phyloP scores from a whole-genome alignment of 2,113 vertebrate species.

The Scytalopus superciliaris region DNA sequence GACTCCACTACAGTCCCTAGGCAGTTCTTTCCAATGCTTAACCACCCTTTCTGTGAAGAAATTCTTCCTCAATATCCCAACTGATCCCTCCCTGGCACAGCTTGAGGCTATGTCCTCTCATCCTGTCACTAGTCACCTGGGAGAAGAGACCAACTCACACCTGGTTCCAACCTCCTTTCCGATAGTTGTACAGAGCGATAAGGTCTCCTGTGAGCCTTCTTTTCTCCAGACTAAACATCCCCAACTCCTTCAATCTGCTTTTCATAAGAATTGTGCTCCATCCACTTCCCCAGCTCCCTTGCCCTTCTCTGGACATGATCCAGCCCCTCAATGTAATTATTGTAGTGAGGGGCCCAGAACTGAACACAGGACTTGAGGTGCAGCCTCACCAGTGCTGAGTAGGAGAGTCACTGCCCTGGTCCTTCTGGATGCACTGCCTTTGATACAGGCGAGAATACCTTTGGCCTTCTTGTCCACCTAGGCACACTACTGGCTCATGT shows the following conservation, averaged over 20 bases:
- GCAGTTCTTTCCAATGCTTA: background rate
- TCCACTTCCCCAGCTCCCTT: accelerated
- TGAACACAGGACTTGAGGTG: background rate
- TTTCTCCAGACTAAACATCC: background rate
- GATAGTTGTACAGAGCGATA: background rate
- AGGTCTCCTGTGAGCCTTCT: background rate
- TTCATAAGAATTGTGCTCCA: background rate
- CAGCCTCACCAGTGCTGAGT: accelerated
- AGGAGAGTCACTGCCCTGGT: background rate
- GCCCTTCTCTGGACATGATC: accelerated
- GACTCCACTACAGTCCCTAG: background rate
- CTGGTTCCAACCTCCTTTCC: too few relatives aligned
- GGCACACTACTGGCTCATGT: background rate
- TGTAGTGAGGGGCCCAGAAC: background rate
- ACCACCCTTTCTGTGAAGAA: background rate
- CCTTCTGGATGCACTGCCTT: background rate
- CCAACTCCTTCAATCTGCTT: background rate
- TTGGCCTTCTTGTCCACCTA: background rate
- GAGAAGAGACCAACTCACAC: background rate
- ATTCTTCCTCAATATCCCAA: background rate
- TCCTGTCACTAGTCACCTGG: accelerated
- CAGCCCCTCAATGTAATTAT: background rate
- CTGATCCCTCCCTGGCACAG: background rate
- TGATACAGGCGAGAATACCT: background rate
- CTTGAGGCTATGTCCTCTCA: background rate